A percentile compares a stretch with the other conserved stretches of the same genome.
phyloP scores from a whole-genome alignment of 2,797 vertebrate genomes.

The Molossus molossus region DNA sequence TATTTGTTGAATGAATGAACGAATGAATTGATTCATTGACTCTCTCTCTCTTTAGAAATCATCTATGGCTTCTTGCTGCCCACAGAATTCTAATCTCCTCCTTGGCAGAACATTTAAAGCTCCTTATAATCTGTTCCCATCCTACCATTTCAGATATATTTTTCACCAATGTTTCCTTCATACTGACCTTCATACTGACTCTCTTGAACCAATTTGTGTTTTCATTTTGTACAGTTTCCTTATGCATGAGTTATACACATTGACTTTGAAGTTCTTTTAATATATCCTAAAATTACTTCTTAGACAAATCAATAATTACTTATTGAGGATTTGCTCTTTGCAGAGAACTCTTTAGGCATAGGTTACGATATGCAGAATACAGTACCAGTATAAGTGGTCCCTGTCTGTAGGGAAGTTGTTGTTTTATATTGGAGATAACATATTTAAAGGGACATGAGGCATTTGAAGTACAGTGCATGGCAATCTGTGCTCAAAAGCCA shows the following conservation, averaged over 20 bases:
- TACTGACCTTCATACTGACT: neutral
- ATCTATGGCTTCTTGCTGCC: neutral
- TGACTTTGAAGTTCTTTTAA: slow-evolving; percentile 28
- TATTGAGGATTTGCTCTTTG: neutral
- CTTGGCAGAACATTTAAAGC: slow-evolving; percentile 20
- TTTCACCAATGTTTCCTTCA: neutral
- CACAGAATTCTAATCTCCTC: neutral
- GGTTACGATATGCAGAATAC: neutral
- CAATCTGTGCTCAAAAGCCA: neutral
- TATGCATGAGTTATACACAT: neutral
- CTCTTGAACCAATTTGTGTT: neutral
- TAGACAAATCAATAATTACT: neutral
- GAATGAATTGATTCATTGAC: neutral
- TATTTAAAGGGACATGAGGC: neutral
- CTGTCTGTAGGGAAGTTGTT: neutral
- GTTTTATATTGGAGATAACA: neutral
- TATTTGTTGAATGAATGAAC: neutral
- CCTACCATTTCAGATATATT: neutral
- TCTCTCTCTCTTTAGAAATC: neutral
- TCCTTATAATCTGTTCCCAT: neutral
- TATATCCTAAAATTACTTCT: slow-evolving; percentile 29
- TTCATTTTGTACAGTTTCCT: slow-evolving; percentile 26
- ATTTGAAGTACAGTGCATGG: neutral
- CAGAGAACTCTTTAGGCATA: neutral
- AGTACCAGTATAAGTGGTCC: neutral